These are phyloP conservation scores for Yoshiicerus persimilis DNA, from an alignment of 1,140 invertebrate species.

Conservation along the genomic window DNA sequence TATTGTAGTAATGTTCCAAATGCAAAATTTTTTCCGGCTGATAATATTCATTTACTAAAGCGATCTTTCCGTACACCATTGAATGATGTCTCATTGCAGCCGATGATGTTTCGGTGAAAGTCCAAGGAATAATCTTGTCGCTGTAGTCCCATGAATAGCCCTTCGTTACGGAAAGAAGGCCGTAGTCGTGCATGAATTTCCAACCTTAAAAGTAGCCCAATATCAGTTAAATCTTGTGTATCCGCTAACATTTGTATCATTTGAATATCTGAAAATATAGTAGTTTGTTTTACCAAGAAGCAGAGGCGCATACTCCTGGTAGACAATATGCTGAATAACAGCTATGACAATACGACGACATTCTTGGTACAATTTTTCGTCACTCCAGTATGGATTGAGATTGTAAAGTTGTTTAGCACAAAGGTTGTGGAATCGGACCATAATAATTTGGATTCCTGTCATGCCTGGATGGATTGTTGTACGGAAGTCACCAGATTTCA, in stretches of 20 bases:
- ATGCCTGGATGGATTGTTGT: constrained; percentile 60
- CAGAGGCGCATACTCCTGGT: constrained; percentile 53
- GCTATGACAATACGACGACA: constrained; percentile 58
- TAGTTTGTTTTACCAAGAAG: constrained; percentile 34
- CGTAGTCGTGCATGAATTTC: constrained; percentile 50
- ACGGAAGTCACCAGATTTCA: constrained; percentile 57
- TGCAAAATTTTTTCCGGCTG: constrained; percentile 23
- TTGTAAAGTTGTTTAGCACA: constrained; percentile 50
- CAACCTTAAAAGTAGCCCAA: constrained; percentile 44
- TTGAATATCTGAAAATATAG: no score
- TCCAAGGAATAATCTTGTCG: constrained; percentile 53
- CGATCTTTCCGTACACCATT: constrained; percentile 45
- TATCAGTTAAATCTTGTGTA: no score
- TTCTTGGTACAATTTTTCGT: constrained; percentile 61
- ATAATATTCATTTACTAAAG: constrained; percentile 39
- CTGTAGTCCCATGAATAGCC: constrained; percentile 54
- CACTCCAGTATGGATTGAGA: constrained; percentile 55
- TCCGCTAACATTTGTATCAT: no score
- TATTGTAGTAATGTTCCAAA: constrained; percentile 49
- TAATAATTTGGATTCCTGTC: constrained; percentile 56
- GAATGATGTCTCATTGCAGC: constrained; percentile 62
- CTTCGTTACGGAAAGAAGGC: constrained; percentile 45
- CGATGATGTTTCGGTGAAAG: constrained; percentile 57
- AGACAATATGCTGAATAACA: constrained; percentile 57
- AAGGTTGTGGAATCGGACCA: constrained; percentile 59